phyloP scores from a whole-genome alignment of 2,113 vertebrate species.

The Pangasianodon hypophthalmus region DNA sequence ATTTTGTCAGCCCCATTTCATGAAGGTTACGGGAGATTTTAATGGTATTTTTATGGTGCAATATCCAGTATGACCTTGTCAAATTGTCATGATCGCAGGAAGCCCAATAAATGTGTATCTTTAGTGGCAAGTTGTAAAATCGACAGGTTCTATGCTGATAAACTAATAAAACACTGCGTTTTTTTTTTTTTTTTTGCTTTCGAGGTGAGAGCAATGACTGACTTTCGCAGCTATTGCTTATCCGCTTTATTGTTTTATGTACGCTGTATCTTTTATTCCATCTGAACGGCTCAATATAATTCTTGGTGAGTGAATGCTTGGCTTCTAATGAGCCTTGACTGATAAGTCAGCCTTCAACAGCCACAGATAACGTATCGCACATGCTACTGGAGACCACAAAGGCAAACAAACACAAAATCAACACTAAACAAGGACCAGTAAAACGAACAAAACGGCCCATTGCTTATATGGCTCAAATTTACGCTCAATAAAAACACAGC shows the following conservation, averaged over 20 bases:
- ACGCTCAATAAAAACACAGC: neutral
- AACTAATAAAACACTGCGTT: constrained; percentile 61
- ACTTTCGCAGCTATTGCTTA: constrained; percentile 65
- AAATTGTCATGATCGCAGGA: constrained; percentile 44
- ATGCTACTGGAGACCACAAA: constrained; percentile 67
- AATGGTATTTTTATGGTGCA: constrained; percentile 33
- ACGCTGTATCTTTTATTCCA: constrained; percentile 43
- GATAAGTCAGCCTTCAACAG: constrained; percentile 64
- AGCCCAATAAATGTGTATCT: constrained; percentile 57
- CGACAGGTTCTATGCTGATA: constrained; percentile 58
- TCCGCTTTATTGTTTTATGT: constrained; percentile 67
- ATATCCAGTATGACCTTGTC: constrained; percentile 44
- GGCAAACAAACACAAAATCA: constrained; percentile 57
- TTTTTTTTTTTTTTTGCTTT: constrained; percentile 53
- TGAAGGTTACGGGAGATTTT: neutral
- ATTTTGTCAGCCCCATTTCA: neutral
- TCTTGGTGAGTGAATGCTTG: constrained; percentile 12
- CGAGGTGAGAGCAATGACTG: constrained; percentile 69
- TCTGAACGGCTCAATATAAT: constrained; percentile 45
- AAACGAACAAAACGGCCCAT: constrained; percentile 20
- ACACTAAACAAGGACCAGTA: constrained; percentile 34
- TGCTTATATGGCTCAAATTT: neutral
- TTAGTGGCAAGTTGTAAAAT: constrained; percentile 65
- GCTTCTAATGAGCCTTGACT: constrained; percentile 68
- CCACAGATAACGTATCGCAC: constrained; percentile 69